Evolutionary conservation across 2,888 invertebrate genomes (phyloP).

Genomic region (Apamea crenata): DNA sequence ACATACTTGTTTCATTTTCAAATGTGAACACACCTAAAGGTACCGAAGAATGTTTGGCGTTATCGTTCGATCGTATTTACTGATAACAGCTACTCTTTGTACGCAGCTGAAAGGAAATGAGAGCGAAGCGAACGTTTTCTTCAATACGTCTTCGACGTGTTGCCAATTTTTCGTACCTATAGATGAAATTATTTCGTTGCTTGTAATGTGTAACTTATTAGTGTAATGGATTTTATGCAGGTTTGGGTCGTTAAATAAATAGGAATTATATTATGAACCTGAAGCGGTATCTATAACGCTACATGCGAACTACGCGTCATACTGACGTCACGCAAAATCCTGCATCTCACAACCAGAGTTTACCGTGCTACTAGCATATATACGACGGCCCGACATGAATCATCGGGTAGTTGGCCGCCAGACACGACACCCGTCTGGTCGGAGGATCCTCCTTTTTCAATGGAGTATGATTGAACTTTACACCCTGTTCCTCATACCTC

Average conservation of each 20-base stretch:
- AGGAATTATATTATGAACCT: background rate
- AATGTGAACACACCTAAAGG: background rate
- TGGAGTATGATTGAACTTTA: too few species aligned
- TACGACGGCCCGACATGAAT: too few species aligned
- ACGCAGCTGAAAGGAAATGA: constrained; percentile 35
- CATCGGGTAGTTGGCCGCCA: too few species aligned
- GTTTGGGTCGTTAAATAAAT: background rate
- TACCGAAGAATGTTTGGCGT: constrained; percentile 3
- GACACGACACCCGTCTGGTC: too few species aligned
- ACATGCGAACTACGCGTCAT: too few species aligned
- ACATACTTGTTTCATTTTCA: background rate
- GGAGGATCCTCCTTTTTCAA: too few species aligned
- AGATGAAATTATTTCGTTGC: background rate
- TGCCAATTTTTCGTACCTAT: background rate
- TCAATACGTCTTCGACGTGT: constrained; percentile 5
- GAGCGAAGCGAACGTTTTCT: constrained; percentile 3
- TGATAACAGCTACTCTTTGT: constrained; percentile 34
- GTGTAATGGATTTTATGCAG: background rate
- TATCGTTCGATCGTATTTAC: constrained; percentile 30
- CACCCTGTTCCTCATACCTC: too few species aligned
- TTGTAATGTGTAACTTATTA: background rate
- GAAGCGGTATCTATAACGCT: too few species aligned
- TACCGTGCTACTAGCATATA: too few species aligned
- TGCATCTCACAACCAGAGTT: too few species aligned
- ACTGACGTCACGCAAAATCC: too few species aligned